Percentiles rank a stretch among this genome's conserved stretches.
phyloP scores from a whole-genome alignment of 2,888 invertebrate genomes.

The Lysandra bellargus region DNA sequence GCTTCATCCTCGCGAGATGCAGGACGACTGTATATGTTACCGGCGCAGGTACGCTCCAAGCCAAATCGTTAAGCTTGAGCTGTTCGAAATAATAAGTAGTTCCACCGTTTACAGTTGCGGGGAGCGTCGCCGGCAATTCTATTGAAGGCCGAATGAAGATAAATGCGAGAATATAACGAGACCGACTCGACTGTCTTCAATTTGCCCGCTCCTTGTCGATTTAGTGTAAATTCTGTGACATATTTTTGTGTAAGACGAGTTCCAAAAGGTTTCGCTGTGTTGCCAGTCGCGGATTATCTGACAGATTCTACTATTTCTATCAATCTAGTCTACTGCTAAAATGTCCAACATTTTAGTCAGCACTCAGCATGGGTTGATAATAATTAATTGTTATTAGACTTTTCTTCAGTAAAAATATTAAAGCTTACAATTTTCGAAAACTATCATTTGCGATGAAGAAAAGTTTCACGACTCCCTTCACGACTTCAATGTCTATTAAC shows the following conservation, averaged over 20 bases:
- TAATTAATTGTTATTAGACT: not conserved
- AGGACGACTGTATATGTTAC: not conserved
- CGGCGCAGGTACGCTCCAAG: slow-evolving; percentile 63
- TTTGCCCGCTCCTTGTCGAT: slow-evolving; percentile 66
- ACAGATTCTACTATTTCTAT: not conserved
- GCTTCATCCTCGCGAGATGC: not conserved
- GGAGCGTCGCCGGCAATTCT: slow-evolving; percentile 72
- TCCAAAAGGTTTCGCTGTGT: slow-evolving; percentile 29
- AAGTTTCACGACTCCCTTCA: not conserved
- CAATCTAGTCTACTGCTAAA: no score
- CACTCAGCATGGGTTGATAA: not conserved
- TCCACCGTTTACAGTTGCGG: slow-evolving; percentile 72
- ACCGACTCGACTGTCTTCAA: slow-evolving; percentile 76
- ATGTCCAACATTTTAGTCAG: no score
- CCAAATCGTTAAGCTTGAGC: slow-evolving; percentile 73
- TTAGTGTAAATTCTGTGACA: slow-evolving; percentile 62
- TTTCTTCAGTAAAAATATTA: not conserved
- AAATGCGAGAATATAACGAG: slow-evolving; percentile 76
- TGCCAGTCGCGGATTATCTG: not conserved
- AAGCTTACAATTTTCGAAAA: not conserved
- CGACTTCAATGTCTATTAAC: slow-evolving; percentile 10
- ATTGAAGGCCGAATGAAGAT: slow-evolving; percentile 77
- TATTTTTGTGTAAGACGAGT: slow-evolving; percentile 34
- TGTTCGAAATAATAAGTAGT: slow-evolving; percentile 78
- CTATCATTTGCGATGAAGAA: not conserved